These are phyloP conservation scores for Pristionchus entomophagus DNA, from an alignment of 2,888 invertebrate genomes.

Conservation along the genomic window DNA sequence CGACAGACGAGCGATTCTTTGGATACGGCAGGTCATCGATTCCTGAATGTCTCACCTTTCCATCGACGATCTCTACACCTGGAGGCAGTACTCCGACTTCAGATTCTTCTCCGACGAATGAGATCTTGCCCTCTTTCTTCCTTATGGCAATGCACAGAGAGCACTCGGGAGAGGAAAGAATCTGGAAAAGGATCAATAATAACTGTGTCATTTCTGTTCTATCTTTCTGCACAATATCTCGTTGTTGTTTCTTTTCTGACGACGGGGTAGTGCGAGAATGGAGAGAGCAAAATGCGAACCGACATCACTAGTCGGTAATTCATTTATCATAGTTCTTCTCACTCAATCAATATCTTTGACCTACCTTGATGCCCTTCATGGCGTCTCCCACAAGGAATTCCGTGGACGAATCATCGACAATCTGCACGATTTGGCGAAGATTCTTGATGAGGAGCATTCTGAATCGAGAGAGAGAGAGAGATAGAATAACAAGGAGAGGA, in stretches of 20 bases:
- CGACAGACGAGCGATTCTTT: too few relatives aligned
- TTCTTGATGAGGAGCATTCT: conserved; percentile 55
- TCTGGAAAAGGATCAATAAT: not conserved
- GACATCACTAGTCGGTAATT: too few relatives aligned
- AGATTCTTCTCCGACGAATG: conserved; percentile 42
- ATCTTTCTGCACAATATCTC: too few relatives aligned
- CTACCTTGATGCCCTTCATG: conserved; percentile 71
- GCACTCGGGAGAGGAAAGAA: not conserved
- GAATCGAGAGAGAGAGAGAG: not conserved
- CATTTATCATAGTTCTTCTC: not conserved
- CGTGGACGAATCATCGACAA: conserved; percentile 64
- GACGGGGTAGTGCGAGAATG: too few relatives aligned
- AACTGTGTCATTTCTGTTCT: not conserved
- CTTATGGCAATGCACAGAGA: conserved; percentile 46
- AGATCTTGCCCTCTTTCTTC: conserved; percentile 49
- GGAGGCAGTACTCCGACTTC: conserved; percentile 45
- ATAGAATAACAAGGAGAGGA: not conserved
- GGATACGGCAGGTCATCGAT: too few relatives aligned
- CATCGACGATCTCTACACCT: not conserved
- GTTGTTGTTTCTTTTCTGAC: too few relatives aligned
- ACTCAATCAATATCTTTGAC: not conserved
- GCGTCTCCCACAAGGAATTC: conserved; percentile 60
- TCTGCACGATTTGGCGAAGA: conserved; percentile 71
- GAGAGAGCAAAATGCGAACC: too few relatives aligned
- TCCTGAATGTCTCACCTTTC: conserved; percentile 10